Percentiles rank a stretch among this genome's conserved stretches.
Conservation (phyloP, 2,797 vertebrate species). For the Cheirogaleus major region DNA sequence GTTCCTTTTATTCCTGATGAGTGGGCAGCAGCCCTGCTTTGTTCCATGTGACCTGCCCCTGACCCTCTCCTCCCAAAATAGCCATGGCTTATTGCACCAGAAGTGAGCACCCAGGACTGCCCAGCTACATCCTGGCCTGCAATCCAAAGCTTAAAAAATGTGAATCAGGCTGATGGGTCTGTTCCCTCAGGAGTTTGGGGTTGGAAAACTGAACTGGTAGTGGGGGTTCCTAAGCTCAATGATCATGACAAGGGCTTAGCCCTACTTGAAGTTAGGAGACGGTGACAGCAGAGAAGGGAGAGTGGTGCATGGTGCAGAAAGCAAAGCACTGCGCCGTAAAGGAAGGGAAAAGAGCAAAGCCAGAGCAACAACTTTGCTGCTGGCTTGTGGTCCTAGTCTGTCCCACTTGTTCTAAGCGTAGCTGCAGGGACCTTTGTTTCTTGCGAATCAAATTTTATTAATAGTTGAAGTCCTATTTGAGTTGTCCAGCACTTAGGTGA, state of each 20-base stretch:
- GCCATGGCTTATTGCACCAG: neutral
- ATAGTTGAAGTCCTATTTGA: neutral
- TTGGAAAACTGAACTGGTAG: neutral
- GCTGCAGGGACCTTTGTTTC: neutral
- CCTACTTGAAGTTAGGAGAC: neutral
- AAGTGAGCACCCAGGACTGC: neutral
- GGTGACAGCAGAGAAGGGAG: neutral
- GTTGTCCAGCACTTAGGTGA: neutral
- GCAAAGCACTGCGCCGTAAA: neutral
- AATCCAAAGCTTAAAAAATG: neutral
- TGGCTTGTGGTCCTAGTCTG: neutral
- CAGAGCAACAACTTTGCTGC: neutral
- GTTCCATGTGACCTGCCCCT: neutral
- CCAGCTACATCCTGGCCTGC: neutral
- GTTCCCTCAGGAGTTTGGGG: neutral
- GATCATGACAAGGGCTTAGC: neutral
- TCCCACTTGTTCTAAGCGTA: neutral
- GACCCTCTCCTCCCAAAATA: fast-evolving
- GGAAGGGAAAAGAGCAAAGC: neutral
- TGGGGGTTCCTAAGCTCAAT: neutral
- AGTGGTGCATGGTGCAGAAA: neutral
- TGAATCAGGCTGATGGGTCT: neutral
- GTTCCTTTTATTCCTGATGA: neutral
- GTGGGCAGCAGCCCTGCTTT: neutral
- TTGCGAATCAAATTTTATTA: neutral